These are phyloP conservation scores for Malthinus seriepunctatus DNA, from an alignment of 2,888 invertebrate species.

Conservation along the genomic window DNA sequence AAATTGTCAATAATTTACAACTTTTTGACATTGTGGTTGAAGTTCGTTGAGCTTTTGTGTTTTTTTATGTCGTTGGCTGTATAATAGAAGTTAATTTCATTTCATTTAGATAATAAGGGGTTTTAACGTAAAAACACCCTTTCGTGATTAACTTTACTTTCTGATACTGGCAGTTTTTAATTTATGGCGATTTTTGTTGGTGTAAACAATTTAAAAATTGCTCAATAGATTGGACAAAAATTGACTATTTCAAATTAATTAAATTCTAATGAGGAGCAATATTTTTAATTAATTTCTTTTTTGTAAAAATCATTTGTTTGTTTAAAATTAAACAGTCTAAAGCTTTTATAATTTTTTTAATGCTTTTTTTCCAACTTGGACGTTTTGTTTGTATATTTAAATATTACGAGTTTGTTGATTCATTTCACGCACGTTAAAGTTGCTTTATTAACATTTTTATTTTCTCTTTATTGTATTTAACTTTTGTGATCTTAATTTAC, in stretches of 20 bases:
- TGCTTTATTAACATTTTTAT: conserved; percentile 20
- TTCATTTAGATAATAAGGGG: conserved; percentile 4
- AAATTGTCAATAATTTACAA: conserved; percentile 6
- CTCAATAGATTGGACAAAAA: no score
- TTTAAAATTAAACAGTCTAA: not conserved
- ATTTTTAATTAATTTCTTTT: not conserved
- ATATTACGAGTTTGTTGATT: conserved; percentile 21
- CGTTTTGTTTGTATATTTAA: not conserved
- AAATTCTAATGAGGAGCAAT: no score
- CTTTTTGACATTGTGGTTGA: not conserved
- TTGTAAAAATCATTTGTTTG: not conserved
- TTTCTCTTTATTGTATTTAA: not conserved
- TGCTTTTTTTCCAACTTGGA: conserved; percentile 3
- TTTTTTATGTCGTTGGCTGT: not conserved
- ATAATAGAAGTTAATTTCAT: conserved; percentile 4
- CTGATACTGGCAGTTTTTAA: not conserved
- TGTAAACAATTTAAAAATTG: no score
- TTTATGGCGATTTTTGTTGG: not conserved
- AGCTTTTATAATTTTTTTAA: no score
- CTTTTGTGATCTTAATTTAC: conserved; percentile 1
- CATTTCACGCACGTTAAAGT: conserved; percentile 14
- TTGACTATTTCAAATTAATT: not conserved
- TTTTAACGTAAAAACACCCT: conserved; percentile 1
- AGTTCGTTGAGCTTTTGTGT: conserved; percentile 5
- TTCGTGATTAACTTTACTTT: conserved; percentile 4